phyloP scores from a whole-genome alignment of 2,888 invertebrate species.

The Ceriagrion tenellum region DNA sequence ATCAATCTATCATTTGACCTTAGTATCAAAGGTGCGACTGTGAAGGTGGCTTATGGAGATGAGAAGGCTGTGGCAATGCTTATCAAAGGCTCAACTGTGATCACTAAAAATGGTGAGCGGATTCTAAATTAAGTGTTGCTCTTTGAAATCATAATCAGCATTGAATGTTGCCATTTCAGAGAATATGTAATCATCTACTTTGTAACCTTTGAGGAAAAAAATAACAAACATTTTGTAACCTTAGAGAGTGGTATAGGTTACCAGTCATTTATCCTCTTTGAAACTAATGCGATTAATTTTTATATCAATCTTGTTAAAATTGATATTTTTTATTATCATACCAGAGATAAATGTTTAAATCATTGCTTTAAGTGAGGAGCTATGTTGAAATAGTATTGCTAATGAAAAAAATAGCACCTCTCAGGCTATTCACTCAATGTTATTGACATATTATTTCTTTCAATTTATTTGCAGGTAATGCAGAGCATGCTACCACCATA shows the following conservation, averaged over 20 bases:
- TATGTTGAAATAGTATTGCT: background rate
- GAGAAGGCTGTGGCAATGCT: slow-evolving; percentile 91
- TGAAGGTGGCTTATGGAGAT: slow-evolving; percentile 90
- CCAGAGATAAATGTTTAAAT: background rate
- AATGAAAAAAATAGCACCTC: background rate
- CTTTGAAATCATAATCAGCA: no score
- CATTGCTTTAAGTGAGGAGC: background rate
- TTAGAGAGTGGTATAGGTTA: no score
- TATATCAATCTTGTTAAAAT: no score
- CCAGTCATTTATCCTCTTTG: no score
- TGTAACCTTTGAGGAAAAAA: no score
- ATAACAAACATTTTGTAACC: no score
- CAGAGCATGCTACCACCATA: slow-evolving; percentile 89
- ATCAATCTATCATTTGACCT: slow-evolving; percentile 93
- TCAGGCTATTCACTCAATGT: background rate
- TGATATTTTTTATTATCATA: no score
- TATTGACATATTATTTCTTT: background rate
- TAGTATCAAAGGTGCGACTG: slow-evolving; percentile 94
- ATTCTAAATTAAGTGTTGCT: no score
- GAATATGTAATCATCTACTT: no score
- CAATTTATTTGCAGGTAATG: slow-evolving; percentile 80
- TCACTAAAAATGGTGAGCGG: slow-evolving; percentile 84
- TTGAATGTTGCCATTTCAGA: no score
- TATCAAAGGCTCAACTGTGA: slow-evolving; percentile 92
- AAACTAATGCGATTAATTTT: no score